Percentiles rank a stretch among this genome's conserved stretches.
Evolutionary conservation across 2,113 vertebrate species (phyloP).

Genomic region (Scomber colias): DNA sequence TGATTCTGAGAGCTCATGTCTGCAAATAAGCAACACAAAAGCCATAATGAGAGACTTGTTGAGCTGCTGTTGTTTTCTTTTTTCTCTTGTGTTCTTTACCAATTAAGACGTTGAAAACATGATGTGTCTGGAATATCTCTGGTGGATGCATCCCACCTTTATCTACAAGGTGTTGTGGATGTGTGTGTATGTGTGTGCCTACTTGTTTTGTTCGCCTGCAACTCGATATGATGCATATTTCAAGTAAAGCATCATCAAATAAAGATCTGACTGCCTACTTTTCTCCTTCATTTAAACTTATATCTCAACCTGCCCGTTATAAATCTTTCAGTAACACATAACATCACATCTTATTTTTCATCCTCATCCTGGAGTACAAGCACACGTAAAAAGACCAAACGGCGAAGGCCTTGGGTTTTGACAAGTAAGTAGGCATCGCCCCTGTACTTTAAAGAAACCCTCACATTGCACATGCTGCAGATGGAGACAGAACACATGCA

Average conservation of each 20-base stretch:
- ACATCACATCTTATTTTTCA: slow-evolving; percentile 9
- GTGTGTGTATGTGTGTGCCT: neutral
- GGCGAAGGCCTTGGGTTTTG: slow-evolving; percentile 7
- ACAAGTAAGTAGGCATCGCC: neutral
- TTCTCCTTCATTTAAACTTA: slow-evolving; percentile 25
- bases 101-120: slow-evolving; percentile 73
- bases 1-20: slow-evolving; percentile 78
- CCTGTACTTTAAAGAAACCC: slow-evolving; percentile 11
- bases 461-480: neutral
- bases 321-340: slow-evolving; percentile 21
- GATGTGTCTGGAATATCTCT: slow-evolving; percentile 36
- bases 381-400: slow-evolving; percentile 9
- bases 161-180: neutral
- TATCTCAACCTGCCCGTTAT: slow-evolving; percentile 15
- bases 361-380: slow-evolving; percentile 7
- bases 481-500: slow-evolving; percentile 28
- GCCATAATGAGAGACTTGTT: slow-evolving; percentile 81
- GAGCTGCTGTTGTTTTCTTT: slow-evolving; percentile 55
- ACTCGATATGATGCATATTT: slow-evolving; percentile 35
- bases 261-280: slow-evolving; percentile 42
- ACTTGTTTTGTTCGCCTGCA: slow-evolving; percentile 24
- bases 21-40: slow-evolving; percentile 81
- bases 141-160: slow-evolving; percentile 20
- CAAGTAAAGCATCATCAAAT: slow-evolving; percentile 28
- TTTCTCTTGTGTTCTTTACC: slow-evolving; percentile 56